phyloP scores from a whole-genome alignment of 2,113 vertebrate species.

The Illadopsis cleaveri region DNA sequence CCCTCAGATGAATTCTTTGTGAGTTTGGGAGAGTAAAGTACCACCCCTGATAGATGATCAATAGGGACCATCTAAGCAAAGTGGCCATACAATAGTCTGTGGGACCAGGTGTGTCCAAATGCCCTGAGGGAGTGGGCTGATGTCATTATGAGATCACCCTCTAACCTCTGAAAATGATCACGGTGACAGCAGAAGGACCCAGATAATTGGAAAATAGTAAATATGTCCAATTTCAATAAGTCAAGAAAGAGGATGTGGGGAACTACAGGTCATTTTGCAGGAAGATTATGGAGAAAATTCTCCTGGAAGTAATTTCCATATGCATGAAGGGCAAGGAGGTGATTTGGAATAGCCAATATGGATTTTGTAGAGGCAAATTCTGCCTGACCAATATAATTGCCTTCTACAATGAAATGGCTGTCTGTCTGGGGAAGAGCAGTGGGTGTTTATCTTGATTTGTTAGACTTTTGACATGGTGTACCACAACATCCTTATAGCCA shows the following conservation, averaged over 20 bases:
- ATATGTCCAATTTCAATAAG: not conserved
- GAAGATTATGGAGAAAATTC: not conserved
- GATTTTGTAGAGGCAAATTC: not conserved
- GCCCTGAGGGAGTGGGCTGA: not conserved
- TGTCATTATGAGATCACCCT: not conserved
- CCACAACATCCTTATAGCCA: not conserved
- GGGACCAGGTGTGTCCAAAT: not conserved
- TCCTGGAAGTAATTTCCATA: not conserved
- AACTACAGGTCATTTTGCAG: not conserved
- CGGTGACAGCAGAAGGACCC: not conserved
- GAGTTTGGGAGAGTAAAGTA: not conserved
- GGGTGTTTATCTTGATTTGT: not conserved
- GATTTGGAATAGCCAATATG: not conserved
- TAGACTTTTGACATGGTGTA: not conserved
- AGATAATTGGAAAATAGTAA: not conserved
- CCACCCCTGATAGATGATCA: accelerated
- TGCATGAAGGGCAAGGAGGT: not conserved
- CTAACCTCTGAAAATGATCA: not conserved
- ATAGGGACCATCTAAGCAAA: not conserved
- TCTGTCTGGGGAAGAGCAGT: not conserved
- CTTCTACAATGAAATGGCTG: not conserved
- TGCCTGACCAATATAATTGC: not conserved
- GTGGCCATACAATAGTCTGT: not conserved
- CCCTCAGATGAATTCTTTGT: too few species aligned
- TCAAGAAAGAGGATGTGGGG: not conserved